A percentile compares a stretch with the other conserved stretches of the same genome.
phyloP scores from a whole-genome alignment of 2,888 invertebrate species.

The Pycnomerus fuliginosus region DNA sequence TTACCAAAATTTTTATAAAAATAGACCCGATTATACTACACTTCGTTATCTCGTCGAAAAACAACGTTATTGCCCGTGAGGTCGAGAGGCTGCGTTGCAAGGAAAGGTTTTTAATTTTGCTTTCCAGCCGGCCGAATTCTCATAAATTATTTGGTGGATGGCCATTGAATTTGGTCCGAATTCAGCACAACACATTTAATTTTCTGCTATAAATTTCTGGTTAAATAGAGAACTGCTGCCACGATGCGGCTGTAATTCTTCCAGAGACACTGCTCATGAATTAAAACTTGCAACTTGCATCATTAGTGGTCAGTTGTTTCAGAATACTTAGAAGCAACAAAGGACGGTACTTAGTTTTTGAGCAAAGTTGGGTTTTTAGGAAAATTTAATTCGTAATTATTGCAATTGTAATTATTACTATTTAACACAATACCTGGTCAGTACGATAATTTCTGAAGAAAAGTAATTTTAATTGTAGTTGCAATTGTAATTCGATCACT shows the following conservation, averaged over 20 bases:
- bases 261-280: constrained; percentile 21
- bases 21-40: constrained; percentile 14
- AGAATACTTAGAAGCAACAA: constrained; percentile 4
- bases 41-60: constrained; percentile 12
- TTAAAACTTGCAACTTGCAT: constrained; percentile 29
- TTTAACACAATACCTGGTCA: too few species aligned
- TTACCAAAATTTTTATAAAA: constrained; percentile 4
- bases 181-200: constrained; percentile 34
- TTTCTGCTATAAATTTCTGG: constrained; percentile 32
- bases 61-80: constrained; percentile 9
- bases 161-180: constrained; percentile 30
- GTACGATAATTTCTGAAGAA: too few species aligned
- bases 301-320: constrained; percentile 31
- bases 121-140: constrained; percentile 25
- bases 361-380: constrained; percentile 7
- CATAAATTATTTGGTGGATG: constrained; percentile 30
- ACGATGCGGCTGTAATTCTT: constrained; percentile 28
- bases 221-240: constrained; percentile 30
- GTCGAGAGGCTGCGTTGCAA: constrained; percentile 9
- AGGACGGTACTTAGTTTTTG: constrained; percentile 9
- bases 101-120: constrained; percentile 24
- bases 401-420: too few species aligned
- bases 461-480: too few species aligned
- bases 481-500: too few species aligned
- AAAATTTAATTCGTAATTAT: too few species aligned